Percentiles rank a stretch among this genome's conserved stretches.
Conservation (phyloP, 2,797 vertebrate species). For the Tokudaia muenninki region DNA sequence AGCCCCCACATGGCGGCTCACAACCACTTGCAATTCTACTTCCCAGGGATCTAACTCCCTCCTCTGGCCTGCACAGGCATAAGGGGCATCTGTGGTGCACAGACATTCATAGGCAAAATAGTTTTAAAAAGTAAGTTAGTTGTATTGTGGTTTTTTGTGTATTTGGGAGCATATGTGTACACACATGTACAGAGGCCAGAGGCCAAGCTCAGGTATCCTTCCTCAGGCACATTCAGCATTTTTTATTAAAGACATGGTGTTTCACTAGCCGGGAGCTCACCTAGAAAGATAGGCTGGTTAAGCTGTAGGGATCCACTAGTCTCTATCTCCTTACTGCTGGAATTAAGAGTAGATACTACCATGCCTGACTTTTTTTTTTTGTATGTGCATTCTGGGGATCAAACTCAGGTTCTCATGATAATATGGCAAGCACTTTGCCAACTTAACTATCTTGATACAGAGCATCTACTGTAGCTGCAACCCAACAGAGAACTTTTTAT, state of each 20-base stretch:
- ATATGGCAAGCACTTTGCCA: background rate
- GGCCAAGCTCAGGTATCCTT: background rate
- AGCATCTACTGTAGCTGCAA: background rate
- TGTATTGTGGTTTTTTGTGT: background rate
- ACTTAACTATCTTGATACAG: background rate
- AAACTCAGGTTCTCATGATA: background rate
- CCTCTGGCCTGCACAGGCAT: background rate
- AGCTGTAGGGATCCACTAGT: background rate
- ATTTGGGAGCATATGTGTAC: background rate
- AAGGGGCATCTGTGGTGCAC: background rate
- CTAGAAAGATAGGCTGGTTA: background rate
- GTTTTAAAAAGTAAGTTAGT: background rate
- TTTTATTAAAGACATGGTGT: background rate
- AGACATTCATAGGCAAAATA: background rate
- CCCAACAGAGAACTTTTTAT: background rate
- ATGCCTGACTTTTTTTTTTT: background rate
- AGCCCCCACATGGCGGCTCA: background rate
- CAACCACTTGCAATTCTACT: background rate
- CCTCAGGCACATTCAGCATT: background rate
- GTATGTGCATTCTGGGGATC: background rate
- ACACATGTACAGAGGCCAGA: background rate
- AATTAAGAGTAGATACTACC: background rate
- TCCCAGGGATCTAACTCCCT: background rate
- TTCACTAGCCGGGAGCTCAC: background rate
- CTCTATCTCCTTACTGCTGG: background rate